A percentile compares a stretch with the other conserved stretches of the same genome.
These are phyloP conservation scores for Cataglyphis altisquamis DNA, from an alignment of 2,888 invertebrate genomes.

Conservation along the genomic window DNA sequence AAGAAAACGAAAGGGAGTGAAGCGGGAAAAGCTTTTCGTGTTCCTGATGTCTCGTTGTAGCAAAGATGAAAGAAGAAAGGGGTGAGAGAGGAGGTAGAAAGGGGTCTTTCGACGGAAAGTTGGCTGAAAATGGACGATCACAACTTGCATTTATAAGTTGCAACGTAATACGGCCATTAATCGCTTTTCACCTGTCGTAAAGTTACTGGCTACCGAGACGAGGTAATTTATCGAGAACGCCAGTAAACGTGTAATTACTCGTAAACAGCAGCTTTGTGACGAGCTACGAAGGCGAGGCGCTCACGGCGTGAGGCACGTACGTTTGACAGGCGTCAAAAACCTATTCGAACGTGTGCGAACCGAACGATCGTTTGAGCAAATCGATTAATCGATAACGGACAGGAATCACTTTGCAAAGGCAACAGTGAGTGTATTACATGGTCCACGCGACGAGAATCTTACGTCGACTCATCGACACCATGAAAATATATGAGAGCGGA, in stretches of 20 bases:
- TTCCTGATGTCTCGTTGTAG: slow-evolving; percentile 34
- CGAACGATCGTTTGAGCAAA: slow-evolving; percentile 33
- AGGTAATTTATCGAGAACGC: slow-evolving; percentile 72
- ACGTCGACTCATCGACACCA: not conserved
- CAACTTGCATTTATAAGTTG: slow-evolving; percentile 66
- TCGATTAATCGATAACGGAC: slow-evolving; percentile 54
- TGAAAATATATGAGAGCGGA: slow-evolving; percentile 24
- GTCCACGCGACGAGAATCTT: not conserved
- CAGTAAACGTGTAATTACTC: slow-evolving; percentile 75
- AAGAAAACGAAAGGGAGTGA: not conserved
- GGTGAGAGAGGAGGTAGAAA: slow-evolving; percentile 16
- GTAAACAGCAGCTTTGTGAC: slow-evolving; percentile 71
- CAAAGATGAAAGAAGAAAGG: slow-evolving; percentile 10
- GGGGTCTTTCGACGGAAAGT: slow-evolving; percentile 45
- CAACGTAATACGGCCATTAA: slow-evolving; percentile 73
- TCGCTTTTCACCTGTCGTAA: slow-evolving; percentile 76
- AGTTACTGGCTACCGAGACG: slow-evolving; percentile 64
- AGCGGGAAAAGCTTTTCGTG: slow-evolving; percentile 40
- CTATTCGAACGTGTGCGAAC: slow-evolving; percentile 30
- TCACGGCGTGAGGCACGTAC: slow-evolving; percentile 26
- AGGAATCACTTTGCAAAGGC: slow-evolving; percentile 42
- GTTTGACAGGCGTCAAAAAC: slow-evolving; percentile 63
- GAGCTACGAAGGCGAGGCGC: slow-evolving; percentile 56
- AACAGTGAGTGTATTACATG: slow-evolving; percentile 5
- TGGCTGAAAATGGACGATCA: slow-evolving; percentile 63